phyloP scores from a whole-genome alignment of 2,797 vertebrate genomes.

The Nannoperca obscura region DNA sequence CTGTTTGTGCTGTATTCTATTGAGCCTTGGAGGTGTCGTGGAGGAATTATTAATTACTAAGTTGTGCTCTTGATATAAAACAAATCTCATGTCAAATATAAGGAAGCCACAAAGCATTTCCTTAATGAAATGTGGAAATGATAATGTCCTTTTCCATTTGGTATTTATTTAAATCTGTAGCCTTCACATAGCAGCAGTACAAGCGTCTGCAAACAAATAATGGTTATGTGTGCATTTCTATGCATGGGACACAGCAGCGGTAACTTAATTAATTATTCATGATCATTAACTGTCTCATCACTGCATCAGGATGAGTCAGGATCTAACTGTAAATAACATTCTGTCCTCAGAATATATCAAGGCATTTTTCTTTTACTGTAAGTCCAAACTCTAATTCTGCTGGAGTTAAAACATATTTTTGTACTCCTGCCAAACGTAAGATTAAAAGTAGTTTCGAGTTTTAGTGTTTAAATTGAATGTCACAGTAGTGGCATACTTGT shows the following conservation, averaged over 20 bases:
- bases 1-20: neutral
- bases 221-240: neutral
- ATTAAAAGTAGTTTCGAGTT: neutral
- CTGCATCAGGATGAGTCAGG: neutral
- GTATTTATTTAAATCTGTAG: neutral
- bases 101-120: too few species aligned
- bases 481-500: neutral
- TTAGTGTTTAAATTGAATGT: neutral
- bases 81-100: too few species aligned
- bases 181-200: neutral
- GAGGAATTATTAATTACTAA: neutral
- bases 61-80: neutral
- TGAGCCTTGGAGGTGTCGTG: neutral
- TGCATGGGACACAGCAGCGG: neutral
- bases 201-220: neutral
- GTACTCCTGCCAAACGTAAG: neutral
- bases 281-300: neutral
- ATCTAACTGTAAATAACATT: neutral
- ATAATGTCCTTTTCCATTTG: neutral
- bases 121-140: neutral
- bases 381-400: neutral
- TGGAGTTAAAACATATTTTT: neutral
- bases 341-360: neutral
- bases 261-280: neutral
- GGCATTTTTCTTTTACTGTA: slow-evolving; percentile 12